Conservation (phyloP, 2,113 vertebrate species). For the Tetraodon nigroviridis region DNA sequence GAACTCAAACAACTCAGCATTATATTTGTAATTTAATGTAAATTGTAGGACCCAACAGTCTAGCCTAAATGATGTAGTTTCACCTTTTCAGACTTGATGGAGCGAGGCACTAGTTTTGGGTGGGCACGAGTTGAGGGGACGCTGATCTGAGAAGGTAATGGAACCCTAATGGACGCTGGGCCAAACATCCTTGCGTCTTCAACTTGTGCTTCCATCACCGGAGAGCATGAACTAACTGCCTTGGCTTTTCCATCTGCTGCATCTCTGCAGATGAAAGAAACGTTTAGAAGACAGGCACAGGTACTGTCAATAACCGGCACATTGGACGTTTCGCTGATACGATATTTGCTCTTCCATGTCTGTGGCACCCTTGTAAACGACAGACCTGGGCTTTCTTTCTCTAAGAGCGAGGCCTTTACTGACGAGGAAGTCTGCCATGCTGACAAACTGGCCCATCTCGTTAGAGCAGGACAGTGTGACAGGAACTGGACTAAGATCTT, state of each 20-base stretch:
- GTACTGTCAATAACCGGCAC: too few relatives aligned
- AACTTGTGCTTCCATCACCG: background rate
- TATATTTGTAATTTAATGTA: too few relatives aligned
- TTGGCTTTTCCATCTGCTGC: background rate
- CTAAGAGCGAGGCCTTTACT: slow-evolving; percentile 85
- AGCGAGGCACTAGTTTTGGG: slow-evolving; percentile 33
- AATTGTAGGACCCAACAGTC: too few relatives aligned
- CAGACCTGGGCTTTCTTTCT: slow-evolving; percentile 70
- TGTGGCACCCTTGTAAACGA: background rate
- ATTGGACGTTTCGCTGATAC: background rate
- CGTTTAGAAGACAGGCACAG: too few relatives aligned
- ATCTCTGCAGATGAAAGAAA: slow-evolving; percentile 23
- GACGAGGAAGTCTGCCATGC: slow-evolving; percentile 82
- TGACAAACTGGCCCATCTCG: slow-evolving; percentile 72
- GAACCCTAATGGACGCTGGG: background rate
- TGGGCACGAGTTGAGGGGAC: fast-evolving
- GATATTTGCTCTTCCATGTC: background rate
- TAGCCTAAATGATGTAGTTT: background rate
- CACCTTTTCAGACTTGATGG: slow-evolving; percentile 54
- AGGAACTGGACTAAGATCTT: slow-evolving; percentile 65
- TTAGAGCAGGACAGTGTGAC: slow-evolving; percentile 79
- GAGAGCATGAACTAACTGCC: slow-evolving; percentile 6
- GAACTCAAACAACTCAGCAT: too few relatives aligned
- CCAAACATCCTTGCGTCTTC: background rate
- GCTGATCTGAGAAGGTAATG: background rate